phyloP scores from a whole-genome alignment of 2,797 vertebrate genomes.

The Adrianichthys oophorus region DNA sequence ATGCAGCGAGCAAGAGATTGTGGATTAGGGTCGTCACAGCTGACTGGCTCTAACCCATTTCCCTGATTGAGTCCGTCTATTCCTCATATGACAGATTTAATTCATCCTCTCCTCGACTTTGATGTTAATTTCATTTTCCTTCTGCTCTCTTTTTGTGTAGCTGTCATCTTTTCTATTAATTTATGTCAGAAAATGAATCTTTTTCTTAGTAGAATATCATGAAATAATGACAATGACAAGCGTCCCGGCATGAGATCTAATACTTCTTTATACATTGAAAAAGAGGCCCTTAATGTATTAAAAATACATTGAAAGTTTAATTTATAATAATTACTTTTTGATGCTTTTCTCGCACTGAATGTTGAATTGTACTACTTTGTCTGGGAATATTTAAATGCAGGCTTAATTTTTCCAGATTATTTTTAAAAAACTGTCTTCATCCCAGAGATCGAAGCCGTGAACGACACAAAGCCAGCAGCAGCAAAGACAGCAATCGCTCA shows the following conservation, averaged over 20 bases:
- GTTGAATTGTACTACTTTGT: too few relatives aligned
- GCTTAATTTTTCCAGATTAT: background rate
- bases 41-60: constrained; percentile 67
- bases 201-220: background rate
- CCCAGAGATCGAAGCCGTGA: constrained; percentile 84
- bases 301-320: too few relatives aligned
- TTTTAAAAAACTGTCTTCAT: constrained; percentile 6
- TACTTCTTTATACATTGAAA: background rate
- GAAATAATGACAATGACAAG: background rate
- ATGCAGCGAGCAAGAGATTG: background rate
- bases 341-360: too few relatives aligned
- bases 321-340: too few relatives aligned
- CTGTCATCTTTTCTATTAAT: background rate
- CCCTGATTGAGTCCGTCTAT: constrained; percentile 23
- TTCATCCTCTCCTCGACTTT: constrained; percentile 14
- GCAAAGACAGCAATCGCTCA: constrained; percentile 85
- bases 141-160: background rate
- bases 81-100: constrained; percentile 27
- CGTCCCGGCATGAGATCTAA: background rate
- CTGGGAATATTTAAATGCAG: too few relatives aligned
- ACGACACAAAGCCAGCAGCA: constrained; percentile 85
- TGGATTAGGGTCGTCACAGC: constrained; percentile 67
- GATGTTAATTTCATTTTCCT: constrained; percentile 15
- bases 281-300: background rate
- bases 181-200: background rate